Base-by-base conservation (phyloP, 2,797 vertebrate genomes). In the Pseudocheirus occidentalis region DNA sequence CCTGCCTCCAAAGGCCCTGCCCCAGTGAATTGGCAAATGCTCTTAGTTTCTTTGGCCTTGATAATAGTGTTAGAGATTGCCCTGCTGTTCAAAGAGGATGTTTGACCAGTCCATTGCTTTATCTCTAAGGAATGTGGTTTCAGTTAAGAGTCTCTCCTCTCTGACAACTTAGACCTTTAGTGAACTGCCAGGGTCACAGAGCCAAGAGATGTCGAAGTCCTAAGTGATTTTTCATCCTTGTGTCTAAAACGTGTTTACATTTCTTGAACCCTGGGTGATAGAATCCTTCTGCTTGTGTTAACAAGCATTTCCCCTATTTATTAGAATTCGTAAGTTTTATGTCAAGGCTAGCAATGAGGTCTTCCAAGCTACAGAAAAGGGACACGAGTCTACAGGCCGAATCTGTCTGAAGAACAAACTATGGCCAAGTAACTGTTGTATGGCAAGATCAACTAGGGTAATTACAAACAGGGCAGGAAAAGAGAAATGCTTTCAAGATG, bases 231-330 rank as follows among this genome's bases (percentile, higher is more conserved):
- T 97, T 98, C 97, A 98, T 95, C 93, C 96, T 97, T 94, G 94
- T 97, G 97, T 98, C 97, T 98, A 96, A 97, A 97, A 94, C 89
- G 81, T 97, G 97, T 98, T 98, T 98, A 98, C 93, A 91, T 97
- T 98, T 97, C 97, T 95, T 98, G 97, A 97, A 97, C 98, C 97
- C 96, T 97, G 97, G 96, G 97, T 98, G 97, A 97, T 96, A 95
- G 97, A 96, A 96, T 97, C 97, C 93, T 95, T 98, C 96, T 92
- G 94, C 92, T 73, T 90, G 91, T 97, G 95, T 96, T 95, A 46
- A 92, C 95, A 96, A 97, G 95, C 94, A 96, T 94, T 95, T 97
- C 91, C 94, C 95, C 95, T 92, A 91, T 96, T 96, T 81, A 21
- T 97, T 95, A 97, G 97, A 95, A 97, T 97, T 97, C 95, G 92